A percentile compares a stretch with the other conserved stretches of the same genome.
Evolutionary conservation across 2,888 invertebrate species (phyloP).

Genomic region (Chrysomela aeneicollis): DNA sequence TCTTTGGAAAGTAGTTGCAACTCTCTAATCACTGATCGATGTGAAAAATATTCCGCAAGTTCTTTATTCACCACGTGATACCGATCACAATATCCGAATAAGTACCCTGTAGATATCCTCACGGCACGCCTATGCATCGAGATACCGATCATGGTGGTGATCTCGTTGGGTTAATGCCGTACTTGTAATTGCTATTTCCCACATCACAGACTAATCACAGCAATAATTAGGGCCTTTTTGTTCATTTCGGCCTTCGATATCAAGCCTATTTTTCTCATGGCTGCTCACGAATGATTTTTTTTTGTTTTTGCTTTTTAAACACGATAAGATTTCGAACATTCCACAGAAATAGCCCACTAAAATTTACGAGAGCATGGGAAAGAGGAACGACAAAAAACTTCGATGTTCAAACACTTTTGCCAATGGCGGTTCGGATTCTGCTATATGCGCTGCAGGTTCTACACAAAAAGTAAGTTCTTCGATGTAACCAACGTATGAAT

Average conservation of each 20-base stretch:
- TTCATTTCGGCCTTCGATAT: constrained; percentile 55
- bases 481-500: too few species aligned
- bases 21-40: too few species aligned
- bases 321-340: constrained; percentile 34
- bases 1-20: too few species aligned
- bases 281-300: constrained; percentile 57
- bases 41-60: too few species aligned
- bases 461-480: too few species aligned
- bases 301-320: constrained; percentile 28
- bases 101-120: too few species aligned
- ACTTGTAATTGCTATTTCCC: constrained; percentile 62
- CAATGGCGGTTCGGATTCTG: too few species aligned
- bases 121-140: constrained; percentile 37
- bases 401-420: too few species aligned
- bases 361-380: neutral
- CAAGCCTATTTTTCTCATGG: constrained; percentile 57
- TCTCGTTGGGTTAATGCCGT: constrained; percentile 51
- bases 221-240: constrained; percentile 60
- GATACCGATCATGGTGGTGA: constrained; percentile 42
- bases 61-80: too few species aligned
- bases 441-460: too few species aligned
- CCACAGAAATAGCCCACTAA: constrained; percentile 18
- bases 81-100: too few species aligned
- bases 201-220: constrained; percentile 60
- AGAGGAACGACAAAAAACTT: neutral